Base-by-base conservation (phyloP, 1,140 invertebrate genomes). In the honey bee (Apis mellifera) region DNA sequence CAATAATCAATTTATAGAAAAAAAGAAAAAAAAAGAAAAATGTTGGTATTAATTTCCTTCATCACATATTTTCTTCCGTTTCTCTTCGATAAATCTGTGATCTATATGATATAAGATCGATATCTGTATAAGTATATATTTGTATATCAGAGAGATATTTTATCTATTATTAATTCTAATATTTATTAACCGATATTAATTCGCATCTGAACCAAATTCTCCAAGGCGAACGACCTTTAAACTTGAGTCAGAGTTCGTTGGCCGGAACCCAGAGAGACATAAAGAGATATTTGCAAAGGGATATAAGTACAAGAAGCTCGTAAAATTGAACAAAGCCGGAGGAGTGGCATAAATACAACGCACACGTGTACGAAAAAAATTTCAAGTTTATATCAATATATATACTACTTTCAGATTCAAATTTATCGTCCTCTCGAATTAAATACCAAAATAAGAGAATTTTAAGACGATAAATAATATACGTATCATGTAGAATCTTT, bases 161-260 rank as follows among this genome's bases (percentile, higher is more conserved):
- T 9, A 5, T 65, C 12, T n/a, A 42, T 48, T 8, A 13, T 64
- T 64, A 64, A 9, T 1, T 32, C 15, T 50, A 54, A 64, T 54
- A 19, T 64, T 71, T 15, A 19, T 26, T n/a, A 4, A 13, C 48
- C 48, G 21, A 48, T n/a, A n/a, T 15, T 17, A 50, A 19, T 52
- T 54, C 2, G n/a, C n/a, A 12, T 57, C 23, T 42, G 32, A 19
- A 52, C n/a, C 8, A 66, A 52, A 69, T 17, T 54, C 26, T 26
- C 23, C n/a, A 62, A 59, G 52, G 66, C 81, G 48, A 70, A 32
- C 17, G 50, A 50, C 81, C 50, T 78, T 82, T 64, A 77, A 57
- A 70, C n/a, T 68, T 26, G 81, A 55, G 48, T 62, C 23, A 32
- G 55, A 13, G 75, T 82, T 82, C 66, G 19, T 75, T 76, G 64